Base-by-base conservation (phyloP, 2,113 vertebrate genomes). In the Microtus ochrogaster region DNA sequence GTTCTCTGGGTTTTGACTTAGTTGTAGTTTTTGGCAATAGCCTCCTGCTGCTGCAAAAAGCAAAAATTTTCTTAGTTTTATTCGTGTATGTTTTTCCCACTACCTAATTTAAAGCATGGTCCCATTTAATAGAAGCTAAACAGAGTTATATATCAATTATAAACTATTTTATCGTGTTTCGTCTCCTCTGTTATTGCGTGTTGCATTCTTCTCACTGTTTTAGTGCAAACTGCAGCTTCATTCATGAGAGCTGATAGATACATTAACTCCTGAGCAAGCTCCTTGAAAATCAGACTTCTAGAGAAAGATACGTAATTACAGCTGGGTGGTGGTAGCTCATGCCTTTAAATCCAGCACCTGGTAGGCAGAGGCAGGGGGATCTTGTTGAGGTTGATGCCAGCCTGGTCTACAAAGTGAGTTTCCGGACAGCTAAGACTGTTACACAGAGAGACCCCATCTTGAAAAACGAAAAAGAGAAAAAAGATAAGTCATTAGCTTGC, bases 61-160 rank as follows among this genome's bases (percentile, higher is more conserved):
- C 24, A 22, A 47, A n/a, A 39, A 6, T 47, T 90, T 90, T n/a
- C n/a, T 66, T 70, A 8, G 17, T 85, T 89, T 44, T 68, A 6
- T 47, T 73, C 5, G 7, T 68, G 3, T 85, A 30, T 74, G 3
- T 73, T 95, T 94, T 93, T 78, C 7, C 52, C 8, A 41, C 88
- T 74, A 68, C 22, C 41, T 85, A 70, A 84, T 82, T 72, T 88
- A 58, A 70, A 95, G 93, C 16, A 41, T 84, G 21, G 13, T 68
- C 65, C 65, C 68, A 16, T 74, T 90, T 76, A 84, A 94, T 96
- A 93, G 76, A 11, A 72, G 3, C 61, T 82, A 87, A 89, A 77
- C 77, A 94, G 88, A 55, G 0, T 41, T 91, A 22, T 47, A 3
- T 90, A 2, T 79, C 74, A 70, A 41, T 95, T 90, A 88, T 81